Evolutionary conservation across 2,797 vertebrate species (phyloP).

Genomic region (Pseudochirops corinnae): DNA sequence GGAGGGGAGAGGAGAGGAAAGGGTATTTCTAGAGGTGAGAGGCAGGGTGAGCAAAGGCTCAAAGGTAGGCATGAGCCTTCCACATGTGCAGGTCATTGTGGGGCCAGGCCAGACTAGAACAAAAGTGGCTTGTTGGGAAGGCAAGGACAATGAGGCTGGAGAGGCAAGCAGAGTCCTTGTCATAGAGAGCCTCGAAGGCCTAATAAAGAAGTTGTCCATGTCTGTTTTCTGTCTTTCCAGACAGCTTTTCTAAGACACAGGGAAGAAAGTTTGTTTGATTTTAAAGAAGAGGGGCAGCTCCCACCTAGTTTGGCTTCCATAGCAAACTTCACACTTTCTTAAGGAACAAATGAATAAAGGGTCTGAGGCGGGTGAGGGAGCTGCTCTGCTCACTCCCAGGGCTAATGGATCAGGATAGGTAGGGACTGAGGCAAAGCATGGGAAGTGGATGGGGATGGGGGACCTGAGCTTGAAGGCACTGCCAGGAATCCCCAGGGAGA

Average conservation of each 20-base stretch:
- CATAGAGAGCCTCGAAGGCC: neutral
- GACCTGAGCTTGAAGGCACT: constrained; percentile 11
- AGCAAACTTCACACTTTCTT: neutral
- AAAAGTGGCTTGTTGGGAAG: neutral
- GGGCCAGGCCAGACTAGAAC: neutral
- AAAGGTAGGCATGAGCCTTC: neutral
- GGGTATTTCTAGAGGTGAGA: neutral
- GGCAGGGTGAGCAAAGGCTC: neutral
- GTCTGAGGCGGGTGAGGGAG: neutral
- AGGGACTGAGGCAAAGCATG: neutral
- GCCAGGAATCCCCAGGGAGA: constrained; percentile 22
- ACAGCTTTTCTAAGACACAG: neutral
- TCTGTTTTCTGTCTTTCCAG: neutral
- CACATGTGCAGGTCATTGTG: neutral
- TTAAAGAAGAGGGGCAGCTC: neutral
- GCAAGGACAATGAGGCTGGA: neutral
- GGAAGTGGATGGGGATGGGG: constrained; percentile 16
- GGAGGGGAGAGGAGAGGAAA: neutral
- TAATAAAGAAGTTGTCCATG: neutral
- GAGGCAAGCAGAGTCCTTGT: neutral
- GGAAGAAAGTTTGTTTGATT: neutral
- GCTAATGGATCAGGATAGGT: neutral
- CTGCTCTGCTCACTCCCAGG: neutral
- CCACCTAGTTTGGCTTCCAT: neutral
- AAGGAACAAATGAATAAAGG: neutral